Evolutionary conservation across 1,140 invertebrate genomes (phyloP).

Genomic region (Acyrthosiphon pisum): DNA sequence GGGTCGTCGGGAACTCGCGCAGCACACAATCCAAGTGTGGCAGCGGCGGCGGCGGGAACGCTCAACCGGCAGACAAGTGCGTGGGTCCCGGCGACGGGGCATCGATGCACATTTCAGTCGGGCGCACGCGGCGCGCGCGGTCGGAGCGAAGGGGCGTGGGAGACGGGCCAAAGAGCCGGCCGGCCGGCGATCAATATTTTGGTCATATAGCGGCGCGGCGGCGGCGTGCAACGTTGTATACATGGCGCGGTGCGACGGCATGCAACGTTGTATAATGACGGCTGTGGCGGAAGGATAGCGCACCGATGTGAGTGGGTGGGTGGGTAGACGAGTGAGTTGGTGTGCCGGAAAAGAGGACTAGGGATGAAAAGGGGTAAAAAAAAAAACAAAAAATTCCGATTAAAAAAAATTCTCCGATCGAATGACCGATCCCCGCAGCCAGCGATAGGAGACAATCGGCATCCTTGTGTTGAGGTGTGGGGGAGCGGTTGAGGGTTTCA

Average conservation of each 20-base stretch:
- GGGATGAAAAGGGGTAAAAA: not conserved
- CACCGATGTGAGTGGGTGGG: not conserved
- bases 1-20: not conserved
- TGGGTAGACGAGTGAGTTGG: not conserved
- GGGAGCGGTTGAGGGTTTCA: not conserved
- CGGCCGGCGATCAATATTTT: slow-evolving; percentile 55
- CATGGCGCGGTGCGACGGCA: not conserved
- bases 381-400: not conserved
- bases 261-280: slow-evolving; percentile 18
- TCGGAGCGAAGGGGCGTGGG: not conserved
- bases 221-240: not conserved
- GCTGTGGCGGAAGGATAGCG: not conserved
- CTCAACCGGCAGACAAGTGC: slow-evolving; percentile 55
- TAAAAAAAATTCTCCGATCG: not conserved
- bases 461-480: not conserved
- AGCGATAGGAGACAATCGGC: not conserved
- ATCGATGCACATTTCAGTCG: slow-evolving; percentile 32
- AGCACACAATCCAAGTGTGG: not conserved
- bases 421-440: not conserved
- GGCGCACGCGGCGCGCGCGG: not conserved
- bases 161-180: slow-evolving; percentile 34
- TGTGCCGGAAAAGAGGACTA: not conserved
- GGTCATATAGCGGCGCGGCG: not conserved
- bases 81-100: slow-evolving; percentile 42
- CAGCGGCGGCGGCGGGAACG: not conserved